A percentile compares a stretch with the other conserved stretches of the same genome.
These are phyloP conservation scores for Rallus limicola DNA, from an alignment of 2,113 vertebrate genomes.

Conservation along the genomic window DNA sequence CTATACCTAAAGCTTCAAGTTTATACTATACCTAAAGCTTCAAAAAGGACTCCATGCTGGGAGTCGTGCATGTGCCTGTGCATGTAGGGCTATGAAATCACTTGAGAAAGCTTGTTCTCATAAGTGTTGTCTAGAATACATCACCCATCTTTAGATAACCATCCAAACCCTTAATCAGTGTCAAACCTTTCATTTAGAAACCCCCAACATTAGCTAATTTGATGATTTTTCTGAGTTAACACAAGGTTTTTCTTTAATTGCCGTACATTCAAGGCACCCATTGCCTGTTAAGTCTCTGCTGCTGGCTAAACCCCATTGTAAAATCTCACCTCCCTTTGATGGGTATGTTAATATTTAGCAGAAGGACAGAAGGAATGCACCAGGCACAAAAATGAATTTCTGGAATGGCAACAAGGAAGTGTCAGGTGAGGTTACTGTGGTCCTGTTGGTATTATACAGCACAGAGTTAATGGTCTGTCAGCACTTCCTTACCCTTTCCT, in stretches of 20 bases:
- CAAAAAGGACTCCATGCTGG: neutral
- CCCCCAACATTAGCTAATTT: neutral
- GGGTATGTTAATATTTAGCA: neutral
- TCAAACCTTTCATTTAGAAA: neutral
- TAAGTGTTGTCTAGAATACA: neutral
- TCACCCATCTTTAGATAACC: neutral
- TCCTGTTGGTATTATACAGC: neutral
- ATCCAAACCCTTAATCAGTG: neutral
- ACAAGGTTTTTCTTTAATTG: neutral
- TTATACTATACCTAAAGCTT: neutral
- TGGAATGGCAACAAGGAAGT: neutral
- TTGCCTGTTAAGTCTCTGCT: neutral
- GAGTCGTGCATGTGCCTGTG: too few species aligned
- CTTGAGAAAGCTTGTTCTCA: neutral
- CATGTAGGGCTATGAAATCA: neutral
- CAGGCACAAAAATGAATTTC: neutral
- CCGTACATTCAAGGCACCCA: neutral
- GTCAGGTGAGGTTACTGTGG: neutral
- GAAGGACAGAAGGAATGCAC: neutral
- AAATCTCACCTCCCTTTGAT: neutral
- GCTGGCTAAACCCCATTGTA: fast-evolving
- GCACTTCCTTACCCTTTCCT: neutral
- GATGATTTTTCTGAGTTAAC: neutral
- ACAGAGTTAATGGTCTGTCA: neutral
- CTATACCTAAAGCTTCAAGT: neutral